phyloP scores from a whole-genome alignment of 2,113 vertebrate genomes.

The Hyperoodon ampullatus region DNA sequence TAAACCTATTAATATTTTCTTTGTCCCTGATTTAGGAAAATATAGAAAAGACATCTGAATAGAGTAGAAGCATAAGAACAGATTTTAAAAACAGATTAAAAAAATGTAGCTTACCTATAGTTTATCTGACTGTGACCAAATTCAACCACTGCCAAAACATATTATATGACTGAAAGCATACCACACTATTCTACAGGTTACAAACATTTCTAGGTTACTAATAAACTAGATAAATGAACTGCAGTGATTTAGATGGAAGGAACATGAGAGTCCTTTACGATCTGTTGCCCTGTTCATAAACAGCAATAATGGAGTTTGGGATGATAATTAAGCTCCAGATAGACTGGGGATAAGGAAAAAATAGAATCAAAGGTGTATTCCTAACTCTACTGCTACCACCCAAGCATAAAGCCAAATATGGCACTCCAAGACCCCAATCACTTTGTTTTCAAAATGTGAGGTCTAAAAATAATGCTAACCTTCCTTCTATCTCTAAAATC shows the following conservation, averaged over 20 bases:
- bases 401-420: background rate
- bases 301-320: background rate
- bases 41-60: background rate
- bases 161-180: background rate
- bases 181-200: background rate
- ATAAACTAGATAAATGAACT: background rate
- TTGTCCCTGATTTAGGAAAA: background rate
- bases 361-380: background rate
- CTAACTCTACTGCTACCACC: background rate
- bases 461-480: background rate
- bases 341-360: background rate
- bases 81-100: background rate
- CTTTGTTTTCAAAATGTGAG: background rate
- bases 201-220: background rate
- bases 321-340: background rate
- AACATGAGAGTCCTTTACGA: background rate
- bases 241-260: background rate
- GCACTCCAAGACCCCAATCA: background rate
- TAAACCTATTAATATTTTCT: background rate
- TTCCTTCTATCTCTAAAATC: background rate
- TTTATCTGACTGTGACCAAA: background rate
- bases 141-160: background rate
- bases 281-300: background rate
- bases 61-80: background rate
- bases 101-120: background rate